Conservation (phyloP, 2,888 invertebrate species). For the Sesia bembeciformis region DNA sequence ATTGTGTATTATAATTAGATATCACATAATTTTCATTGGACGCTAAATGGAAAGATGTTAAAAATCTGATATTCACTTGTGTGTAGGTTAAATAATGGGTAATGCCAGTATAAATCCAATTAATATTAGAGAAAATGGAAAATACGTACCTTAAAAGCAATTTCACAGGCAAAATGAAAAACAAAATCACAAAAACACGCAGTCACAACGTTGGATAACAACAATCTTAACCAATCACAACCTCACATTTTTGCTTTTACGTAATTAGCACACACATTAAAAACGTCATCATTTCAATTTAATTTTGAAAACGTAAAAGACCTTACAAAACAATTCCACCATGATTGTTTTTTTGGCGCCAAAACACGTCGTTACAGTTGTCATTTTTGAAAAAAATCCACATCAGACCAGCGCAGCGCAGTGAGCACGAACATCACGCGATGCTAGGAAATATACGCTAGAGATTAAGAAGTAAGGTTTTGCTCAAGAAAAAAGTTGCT, state of each 20-base stretch:
- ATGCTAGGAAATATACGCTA: slow-evolving; percentile 10
- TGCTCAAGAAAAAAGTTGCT: slow-evolving; percentile 20
- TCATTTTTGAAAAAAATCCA: slow-evolving; percentile 37
- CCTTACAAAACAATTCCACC: slow-evolving; percentile 41
- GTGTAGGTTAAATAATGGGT: too few relatives aligned
- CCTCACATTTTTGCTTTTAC: slow-evolving; percentile 41
- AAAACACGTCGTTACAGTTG: slow-evolving; percentile 36
- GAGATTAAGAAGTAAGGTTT: slow-evolving; percentile 26
- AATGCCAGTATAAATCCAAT: too few relatives aligned
- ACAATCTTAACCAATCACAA: not conserved
- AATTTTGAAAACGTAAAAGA: slow-evolving; percentile 63
- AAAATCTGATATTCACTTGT: too few relatives aligned
- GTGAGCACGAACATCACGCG: too few relatives aligned
- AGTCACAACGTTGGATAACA: not conserved
- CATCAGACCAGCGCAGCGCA: too few relatives aligned
- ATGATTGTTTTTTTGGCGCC: slow-evolving; percentile 63
- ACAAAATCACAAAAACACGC: slow-evolving; percentile 3
- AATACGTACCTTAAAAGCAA: slow-evolving; percentile 6
- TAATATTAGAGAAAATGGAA: not conserved
- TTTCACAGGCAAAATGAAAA: slow-evolving; percentile 2
- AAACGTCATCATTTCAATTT: slow-evolving; percentile 64
- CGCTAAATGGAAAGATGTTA: too few relatives aligned
- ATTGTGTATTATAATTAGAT: too few relatives aligned
- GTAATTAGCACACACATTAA: slow-evolving; percentile 15
- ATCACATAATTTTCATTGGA: too few relatives aligned